Evolutionary conservation across 2,888 invertebrate genomes (phyloP).

Genomic region (Limenitis camilla): DNA sequence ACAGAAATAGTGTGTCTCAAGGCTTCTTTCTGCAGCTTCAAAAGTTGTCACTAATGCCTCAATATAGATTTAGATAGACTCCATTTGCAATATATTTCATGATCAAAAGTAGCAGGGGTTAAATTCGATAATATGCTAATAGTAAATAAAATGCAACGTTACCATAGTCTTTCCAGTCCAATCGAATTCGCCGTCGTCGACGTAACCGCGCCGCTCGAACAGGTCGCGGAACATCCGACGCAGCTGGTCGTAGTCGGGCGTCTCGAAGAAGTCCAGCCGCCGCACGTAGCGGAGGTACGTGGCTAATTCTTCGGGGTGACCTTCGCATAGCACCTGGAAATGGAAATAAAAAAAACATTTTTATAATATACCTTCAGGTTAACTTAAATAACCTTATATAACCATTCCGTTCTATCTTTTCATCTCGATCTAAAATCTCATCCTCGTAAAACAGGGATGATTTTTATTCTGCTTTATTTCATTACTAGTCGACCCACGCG

Average conservation of each 20-base stretch:
- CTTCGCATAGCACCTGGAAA: constrained; percentile 82
- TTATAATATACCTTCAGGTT: neutral
- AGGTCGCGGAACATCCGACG: constrained; percentile 95
- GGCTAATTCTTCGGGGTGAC: constrained; percentile 96
- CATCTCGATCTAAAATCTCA: no score
- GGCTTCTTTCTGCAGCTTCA: no score
- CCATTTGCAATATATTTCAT: neutral
- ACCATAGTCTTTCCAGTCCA: constrained; percentile 93
- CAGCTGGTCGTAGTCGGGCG: constrained; percentile 99
- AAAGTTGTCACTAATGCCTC: no score
- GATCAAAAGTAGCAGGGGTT: neutral
- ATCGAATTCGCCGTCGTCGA: constrained; percentile 94
- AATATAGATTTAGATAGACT: neutral
- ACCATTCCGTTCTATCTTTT: no score
- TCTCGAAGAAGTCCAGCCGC: constrained; percentile 99
- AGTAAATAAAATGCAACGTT: constrained; percentile 25
- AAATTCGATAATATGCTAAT: neutral
- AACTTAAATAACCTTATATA: no score
- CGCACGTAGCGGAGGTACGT: constrained; percentile 98
- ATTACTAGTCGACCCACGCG: no score
- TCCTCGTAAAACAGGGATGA: no score
- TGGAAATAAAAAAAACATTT: neutral
- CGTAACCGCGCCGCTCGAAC: constrained; percentile 89
- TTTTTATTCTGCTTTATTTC: no score
- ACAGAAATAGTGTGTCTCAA: no score